Conservation (phyloP, 2,888 invertebrate species). For the Chorisops tibialis region DNA sequence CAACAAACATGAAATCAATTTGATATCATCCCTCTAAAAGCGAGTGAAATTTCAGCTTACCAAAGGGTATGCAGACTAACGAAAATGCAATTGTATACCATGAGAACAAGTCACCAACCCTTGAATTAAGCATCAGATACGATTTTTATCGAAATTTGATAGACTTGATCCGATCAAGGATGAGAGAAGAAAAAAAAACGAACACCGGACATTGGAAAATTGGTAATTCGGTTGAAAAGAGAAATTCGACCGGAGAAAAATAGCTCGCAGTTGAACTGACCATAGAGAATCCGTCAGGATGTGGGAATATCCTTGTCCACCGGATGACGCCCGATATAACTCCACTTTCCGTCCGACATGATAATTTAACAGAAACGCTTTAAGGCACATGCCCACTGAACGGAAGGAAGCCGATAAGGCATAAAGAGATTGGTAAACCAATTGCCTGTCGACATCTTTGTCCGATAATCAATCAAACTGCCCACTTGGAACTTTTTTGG, state of each 20-base stretch:
- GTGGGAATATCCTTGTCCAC: not conserved
- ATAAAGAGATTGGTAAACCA: conserved; percentile 48
- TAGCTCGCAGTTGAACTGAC: not conserved
- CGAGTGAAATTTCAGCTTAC: not conserved
- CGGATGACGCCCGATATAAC: not conserved
- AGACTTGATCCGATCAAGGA: conserved; percentile 18
- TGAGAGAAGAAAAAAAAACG: not conserved
- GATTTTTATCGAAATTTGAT: conserved; percentile 30
- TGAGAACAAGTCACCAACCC: conserved; percentile 22
- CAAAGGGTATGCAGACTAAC: not conserved
- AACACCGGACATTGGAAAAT: not conserved
- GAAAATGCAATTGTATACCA: conserved; percentile 9
- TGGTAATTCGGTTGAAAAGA: conserved; percentile 3
- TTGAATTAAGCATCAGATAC: not conserved
- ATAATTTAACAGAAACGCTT: conserved; percentile 9
- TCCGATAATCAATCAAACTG: conserved; percentile 52
- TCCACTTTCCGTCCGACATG: not conserved
- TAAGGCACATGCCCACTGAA: not conserved
- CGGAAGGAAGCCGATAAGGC: conserved; percentile 3
- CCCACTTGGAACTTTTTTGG: conserved; percentile 26
- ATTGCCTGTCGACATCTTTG: conserved; percentile 51
- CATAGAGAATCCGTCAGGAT: not conserved
- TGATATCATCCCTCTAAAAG: conserved; percentile 8
- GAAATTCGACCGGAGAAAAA: not conserved
- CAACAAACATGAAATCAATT: conserved; percentile 32